A percentile compares a stretch with the other conserved stretches of the same genome.
Evolutionary conservation across 2,888 invertebrate species (phyloP).

Genomic region (Chymomyza amoena): DNA sequence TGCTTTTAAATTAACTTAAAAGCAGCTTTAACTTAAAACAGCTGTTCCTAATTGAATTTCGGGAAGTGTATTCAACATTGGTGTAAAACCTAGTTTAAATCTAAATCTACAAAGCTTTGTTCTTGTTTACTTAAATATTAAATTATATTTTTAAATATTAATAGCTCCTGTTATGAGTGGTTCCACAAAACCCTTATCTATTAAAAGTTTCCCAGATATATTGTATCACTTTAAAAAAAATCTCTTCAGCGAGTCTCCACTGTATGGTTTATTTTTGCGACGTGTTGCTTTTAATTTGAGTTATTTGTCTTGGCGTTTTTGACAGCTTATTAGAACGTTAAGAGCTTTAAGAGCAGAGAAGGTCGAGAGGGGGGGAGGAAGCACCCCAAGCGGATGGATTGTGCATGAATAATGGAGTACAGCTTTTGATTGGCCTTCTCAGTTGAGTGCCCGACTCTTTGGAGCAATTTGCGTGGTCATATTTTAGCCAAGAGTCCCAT

Average conservation of each 20-base stretch:
- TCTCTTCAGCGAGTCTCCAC: background rate
- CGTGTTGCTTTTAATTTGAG: constrained; percentile 39
- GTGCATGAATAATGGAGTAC: constrained; percentile 14
- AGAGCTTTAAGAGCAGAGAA: background rate
- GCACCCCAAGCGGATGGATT: background rate
- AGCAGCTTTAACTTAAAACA: too few species aligned
- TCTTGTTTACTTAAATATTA: too few species aligned
- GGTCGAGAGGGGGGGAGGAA: background rate
- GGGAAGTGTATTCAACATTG: too few species aligned
- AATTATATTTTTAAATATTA: too few species aligned
- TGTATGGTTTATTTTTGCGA: constrained; percentile 20
- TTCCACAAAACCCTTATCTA: too few species aligned
- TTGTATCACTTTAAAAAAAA: background rate
- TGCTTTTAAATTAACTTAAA: too few species aligned
- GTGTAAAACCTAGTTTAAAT: too few species aligned
- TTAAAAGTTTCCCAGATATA: too few species aligned
- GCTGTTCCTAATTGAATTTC: too few species aligned
- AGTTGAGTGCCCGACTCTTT: background rate
- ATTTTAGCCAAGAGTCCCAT: constrained; percentile 17
- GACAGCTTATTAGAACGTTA: background rate
- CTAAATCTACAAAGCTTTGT: too few species aligned
- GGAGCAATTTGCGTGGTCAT: constrained; percentile 1
- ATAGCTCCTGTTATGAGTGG: too few species aligned
- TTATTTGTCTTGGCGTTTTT: constrained; percentile 29
- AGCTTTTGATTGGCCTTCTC: constrained; percentile 34